Conservation (phyloP, 1,140 invertebrate genomes). For the Drosophila lacertosa region DNA sequence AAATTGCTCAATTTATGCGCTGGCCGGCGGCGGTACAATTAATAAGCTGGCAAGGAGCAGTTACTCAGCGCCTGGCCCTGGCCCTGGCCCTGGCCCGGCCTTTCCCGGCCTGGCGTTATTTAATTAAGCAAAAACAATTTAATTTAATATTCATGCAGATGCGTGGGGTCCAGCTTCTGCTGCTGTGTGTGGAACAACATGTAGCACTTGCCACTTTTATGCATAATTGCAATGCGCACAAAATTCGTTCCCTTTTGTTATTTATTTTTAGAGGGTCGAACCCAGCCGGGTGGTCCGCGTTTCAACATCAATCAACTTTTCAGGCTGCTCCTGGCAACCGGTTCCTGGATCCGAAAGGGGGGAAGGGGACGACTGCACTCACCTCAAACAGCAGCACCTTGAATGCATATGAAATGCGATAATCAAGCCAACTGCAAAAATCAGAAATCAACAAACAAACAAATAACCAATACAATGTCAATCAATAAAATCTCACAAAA, state of each 20-base stretch:
- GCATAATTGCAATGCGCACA: constrained; percentile 71
- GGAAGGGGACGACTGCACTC: no score
- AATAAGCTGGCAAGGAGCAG: constrained; percentile 57
- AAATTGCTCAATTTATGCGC: constrained; percentile 79
- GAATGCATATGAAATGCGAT: no score
- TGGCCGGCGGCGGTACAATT: constrained; percentile 57
- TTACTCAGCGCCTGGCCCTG: constrained; percentile 13
- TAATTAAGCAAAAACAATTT: constrained; percentile 84
- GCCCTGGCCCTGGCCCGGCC: constrained; percentile 27
- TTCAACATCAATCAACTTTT: constrained; percentile 67
- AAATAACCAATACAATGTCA: no score
- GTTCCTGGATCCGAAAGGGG: constrained; percentile 24
- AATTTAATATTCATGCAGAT: constrained; percentile 77
- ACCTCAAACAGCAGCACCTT: no score
- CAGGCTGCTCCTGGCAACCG: not conserved
- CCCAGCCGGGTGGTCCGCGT: constrained; percentile 60
- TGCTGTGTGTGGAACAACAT: constrained; percentile 23
- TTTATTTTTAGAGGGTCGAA: constrained; percentile 70
- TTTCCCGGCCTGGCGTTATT: no score
- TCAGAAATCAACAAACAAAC: no score
- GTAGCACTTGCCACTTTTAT: constrained; percentile 77
- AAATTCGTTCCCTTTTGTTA: constrained; percentile 60
- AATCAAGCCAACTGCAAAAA: no score
- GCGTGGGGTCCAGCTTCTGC: constrained; percentile 56
- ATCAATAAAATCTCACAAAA: no score